These are phyloP conservation scores for Drosophila macrospina DNA, from an alignment of 2,888 invertebrate genomes.

Conservation along the genomic window DNA sequence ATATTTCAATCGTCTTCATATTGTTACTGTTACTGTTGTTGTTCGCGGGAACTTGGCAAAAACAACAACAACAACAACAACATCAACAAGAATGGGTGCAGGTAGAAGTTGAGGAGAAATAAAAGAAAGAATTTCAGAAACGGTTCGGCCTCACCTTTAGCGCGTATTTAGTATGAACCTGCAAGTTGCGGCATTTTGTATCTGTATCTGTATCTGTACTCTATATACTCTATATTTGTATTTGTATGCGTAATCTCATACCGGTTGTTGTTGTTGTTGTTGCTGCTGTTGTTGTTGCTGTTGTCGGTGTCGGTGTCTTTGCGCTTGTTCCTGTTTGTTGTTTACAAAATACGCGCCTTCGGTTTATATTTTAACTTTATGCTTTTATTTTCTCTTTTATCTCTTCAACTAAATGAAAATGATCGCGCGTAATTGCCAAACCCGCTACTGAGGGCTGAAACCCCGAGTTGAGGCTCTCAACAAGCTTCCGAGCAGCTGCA, in stretches of 20 bases:
- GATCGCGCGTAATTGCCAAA: slow-evolving; percentile 34
- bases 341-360: slow-evolving; percentile 68
- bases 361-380: slow-evolving; percentile 29
- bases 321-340: slow-evolving; percentile 63
- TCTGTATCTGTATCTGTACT: slow-evolving; percentile 40
- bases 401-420: slow-evolving; percentile 55
- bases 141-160: slow-evolving; percentile 49
- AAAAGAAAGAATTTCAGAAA: slow-evolving; percentile 60
- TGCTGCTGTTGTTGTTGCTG: slow-evolving; percentile 22
- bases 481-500: slow-evolving; percentile 50
- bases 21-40: slow-evolving; percentile 9
- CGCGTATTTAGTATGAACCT: slow-evolving; percentile 49
- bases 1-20: slow-evolving; percentile 42
- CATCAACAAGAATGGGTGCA: slow-evolving; percentile 62
- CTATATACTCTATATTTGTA: slow-evolving; percentile 16
- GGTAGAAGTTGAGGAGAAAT: slow-evolving; percentile 51
- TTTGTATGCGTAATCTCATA: slow-evolving; percentile 26
- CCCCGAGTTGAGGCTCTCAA: slow-evolving; percentile 7
- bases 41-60: slow-evolving; percentile 38
- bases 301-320: slow-evolving; percentile 39
- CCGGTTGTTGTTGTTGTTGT: slow-evolving; percentile 48
- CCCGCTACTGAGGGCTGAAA: slow-evolving; percentile 34
- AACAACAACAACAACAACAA: too few species aligned
- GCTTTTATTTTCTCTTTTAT: slow-evolving; percentile 16
- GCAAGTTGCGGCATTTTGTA: slow-evolving; percentile 71